Base-by-base conservation (phyloP, 2,113 vertebrate species). In the Promerops cafer region DNA sequence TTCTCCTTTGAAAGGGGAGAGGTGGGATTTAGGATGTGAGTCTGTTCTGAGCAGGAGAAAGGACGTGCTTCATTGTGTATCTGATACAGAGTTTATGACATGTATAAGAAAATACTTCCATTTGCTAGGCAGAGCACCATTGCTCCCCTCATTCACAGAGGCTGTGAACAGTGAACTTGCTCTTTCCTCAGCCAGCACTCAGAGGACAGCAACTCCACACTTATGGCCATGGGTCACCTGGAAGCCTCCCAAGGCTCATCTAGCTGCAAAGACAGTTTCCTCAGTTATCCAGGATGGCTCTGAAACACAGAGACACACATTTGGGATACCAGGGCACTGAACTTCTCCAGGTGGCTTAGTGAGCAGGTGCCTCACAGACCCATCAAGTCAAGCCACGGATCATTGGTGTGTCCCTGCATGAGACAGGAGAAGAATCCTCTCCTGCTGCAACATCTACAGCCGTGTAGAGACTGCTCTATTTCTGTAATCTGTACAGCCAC, bases 251-350 rank as follows among this genome's bases (percentile, higher is more conserved):
- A 76, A 71, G 30, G 23, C 13, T 83, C 7, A 53, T 45, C 12
- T 26, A 47, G 7, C 13, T 60, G 20, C 27, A 59, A 63, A 53
- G 33, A 26, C 4, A n/a, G 4, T 45, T 87, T 77, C 17, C 35
- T 60, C 44, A 59, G 4, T 42, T 65, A 20, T 9, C 13, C 27
- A 35, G 31, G 11, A n/a, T 12, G 22, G 44, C 33, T 69, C 16
- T 45, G 22, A 95, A 68, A 7, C 11, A 39, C 0, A 1, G 20
- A 63, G 2, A 83, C 6, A 1, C 18, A 57, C 1, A 2, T 74
- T 26, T 59, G 50, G 54, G 23, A n/a, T 40, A 10, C 5, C 31
- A 61, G 35, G 3, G 3, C 7, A 9, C 18, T 44, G 53, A 83
- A 9, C 6, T 56, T 7, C 33, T 83, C 17, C 35, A 30, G 3